phyloP scores from a whole-genome alignment of 2,113 vertebrate genomes.

The Leucopternis melanops region DNA sequence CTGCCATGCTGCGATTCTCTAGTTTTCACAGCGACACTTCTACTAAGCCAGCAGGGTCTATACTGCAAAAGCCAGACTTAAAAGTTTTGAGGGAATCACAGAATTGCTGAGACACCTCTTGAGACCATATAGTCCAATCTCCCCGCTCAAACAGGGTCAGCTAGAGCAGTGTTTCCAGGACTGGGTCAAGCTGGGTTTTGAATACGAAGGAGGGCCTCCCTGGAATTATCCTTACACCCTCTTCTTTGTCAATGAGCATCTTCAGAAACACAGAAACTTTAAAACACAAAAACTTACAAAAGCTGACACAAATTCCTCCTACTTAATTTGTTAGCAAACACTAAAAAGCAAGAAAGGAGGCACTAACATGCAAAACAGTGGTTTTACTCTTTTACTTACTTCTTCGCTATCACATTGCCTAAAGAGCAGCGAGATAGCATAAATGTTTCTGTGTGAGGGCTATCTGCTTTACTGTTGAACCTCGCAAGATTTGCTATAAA shows the following conservation, averaged over 20 bases:
- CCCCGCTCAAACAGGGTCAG: not conserved
- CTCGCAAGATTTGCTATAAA: not conserved
- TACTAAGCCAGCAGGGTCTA: not conserved
- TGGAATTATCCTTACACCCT: not conserved
- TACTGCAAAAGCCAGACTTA: not conserved
- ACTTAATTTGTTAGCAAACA: not conserved
- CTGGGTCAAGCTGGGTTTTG: not conserved
- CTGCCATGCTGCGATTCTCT: not conserved
- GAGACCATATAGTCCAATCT: not conserved
- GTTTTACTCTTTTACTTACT: not conserved
- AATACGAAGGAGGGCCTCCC: not conserved
- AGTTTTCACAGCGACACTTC: not conserved
- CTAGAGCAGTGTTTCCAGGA: not conserved
- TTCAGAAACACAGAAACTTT: not conserved
- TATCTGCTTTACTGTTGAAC: not conserved
- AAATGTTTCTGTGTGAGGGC: not conserved
- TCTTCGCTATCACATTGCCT: not conserved
- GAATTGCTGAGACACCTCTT: not conserved
- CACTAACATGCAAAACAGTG: not conserved
- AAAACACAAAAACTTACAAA: not conserved
- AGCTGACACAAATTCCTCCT: not conserved
- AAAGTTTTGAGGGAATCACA: not conserved
- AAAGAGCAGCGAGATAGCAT: not conserved
- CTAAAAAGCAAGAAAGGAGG: not conserved
- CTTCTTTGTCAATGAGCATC: not conserved